A percentile compares a stretch with the other conserved stretches of the same genome.
phyloP scores from a whole-genome alignment of 1,140 invertebrate species.

The Mya arenaria region DNA sequence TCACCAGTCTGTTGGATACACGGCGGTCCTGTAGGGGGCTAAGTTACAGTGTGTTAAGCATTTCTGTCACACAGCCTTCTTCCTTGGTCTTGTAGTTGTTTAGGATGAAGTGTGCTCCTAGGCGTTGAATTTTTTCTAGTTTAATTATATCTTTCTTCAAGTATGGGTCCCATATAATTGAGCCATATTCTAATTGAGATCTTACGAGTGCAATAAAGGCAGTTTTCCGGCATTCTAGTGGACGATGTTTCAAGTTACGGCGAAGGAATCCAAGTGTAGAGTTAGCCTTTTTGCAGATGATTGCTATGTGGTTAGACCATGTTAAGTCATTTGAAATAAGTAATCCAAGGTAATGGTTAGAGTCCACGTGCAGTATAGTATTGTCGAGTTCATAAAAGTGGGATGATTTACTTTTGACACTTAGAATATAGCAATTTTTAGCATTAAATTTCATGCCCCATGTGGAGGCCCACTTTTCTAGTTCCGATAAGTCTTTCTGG shows the following conservation, averaged over 20 bases:
- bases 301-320: slow-evolving; percentile 10
- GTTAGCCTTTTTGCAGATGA: slow-evolving; percentile 30
- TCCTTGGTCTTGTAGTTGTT: background rate
- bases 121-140: background rate
- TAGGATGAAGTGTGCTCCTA: background rate
- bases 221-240: slow-evolving; percentile 2
- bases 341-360: background rate
- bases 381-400: slow-evolving; percentile 21
- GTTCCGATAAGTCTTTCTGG: no score
- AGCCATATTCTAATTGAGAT: slow-evolving; percentile 2
- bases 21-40: background rate
- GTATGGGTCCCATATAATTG: slow-evolving; percentile 5
- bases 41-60: background rate
- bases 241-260: slow-evolving; percentile 3
- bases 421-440: no score
- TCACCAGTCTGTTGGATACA: background rate
- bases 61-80: background rate
- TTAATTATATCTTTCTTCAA: slow-evolving; percentile 3
- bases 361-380: background rate
- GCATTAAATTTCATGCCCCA: no score
- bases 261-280: slow-evolving; percentile 21
- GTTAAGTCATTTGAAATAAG: background rate
- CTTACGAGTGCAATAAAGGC: background rate
- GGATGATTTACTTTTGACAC: no score
- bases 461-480: no score